phyloP scores from a whole-genome alignment of 2,113 vertebrate species.

The Dicrurus megarhynchus region DNA sequence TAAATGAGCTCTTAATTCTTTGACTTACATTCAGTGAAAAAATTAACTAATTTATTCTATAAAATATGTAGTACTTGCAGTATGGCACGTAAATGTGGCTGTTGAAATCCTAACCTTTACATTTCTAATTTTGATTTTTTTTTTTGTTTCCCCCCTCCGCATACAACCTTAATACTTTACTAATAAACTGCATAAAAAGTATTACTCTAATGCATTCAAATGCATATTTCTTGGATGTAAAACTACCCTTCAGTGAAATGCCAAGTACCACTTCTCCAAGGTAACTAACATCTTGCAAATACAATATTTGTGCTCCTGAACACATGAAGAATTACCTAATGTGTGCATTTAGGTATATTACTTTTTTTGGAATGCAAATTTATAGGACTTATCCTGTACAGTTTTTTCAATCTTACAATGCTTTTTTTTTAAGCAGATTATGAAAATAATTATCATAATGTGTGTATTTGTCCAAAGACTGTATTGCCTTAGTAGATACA shows the following conservation, averaged over 20 bases:
- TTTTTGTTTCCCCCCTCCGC: background rate
- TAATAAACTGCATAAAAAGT: background rate
- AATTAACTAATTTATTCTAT: background rate
- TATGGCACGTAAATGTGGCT: background rate
- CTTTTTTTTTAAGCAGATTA: background rate
- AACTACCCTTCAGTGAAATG: conserved; percentile 1
- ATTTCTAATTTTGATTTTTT: background rate
- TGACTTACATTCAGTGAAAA: background rate
- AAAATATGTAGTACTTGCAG: background rate
- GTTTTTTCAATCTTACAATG: background rate
- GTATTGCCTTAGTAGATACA: background rate
- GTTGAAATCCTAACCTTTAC: conserved; percentile 1
- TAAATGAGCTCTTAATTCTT: conserved; percentile 21
- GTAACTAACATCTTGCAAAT: conserved; percentile 35
- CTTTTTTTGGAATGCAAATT: background rate
- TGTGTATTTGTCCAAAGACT: background rate
- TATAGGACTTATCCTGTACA: background rate
- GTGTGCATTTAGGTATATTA: background rate
- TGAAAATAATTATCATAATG: background rate
- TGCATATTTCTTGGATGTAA: conserved; percentile 12
- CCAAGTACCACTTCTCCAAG: conserved; percentile 11
- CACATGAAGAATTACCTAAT: background rate
- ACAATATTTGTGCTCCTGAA: conserved; percentile 26
- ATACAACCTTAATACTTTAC: background rate
- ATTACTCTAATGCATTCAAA: background rate